Evolutionary conservation across 2,888 invertebrate species (phyloP).

Genomic region (Auanema sp.): DNA sequence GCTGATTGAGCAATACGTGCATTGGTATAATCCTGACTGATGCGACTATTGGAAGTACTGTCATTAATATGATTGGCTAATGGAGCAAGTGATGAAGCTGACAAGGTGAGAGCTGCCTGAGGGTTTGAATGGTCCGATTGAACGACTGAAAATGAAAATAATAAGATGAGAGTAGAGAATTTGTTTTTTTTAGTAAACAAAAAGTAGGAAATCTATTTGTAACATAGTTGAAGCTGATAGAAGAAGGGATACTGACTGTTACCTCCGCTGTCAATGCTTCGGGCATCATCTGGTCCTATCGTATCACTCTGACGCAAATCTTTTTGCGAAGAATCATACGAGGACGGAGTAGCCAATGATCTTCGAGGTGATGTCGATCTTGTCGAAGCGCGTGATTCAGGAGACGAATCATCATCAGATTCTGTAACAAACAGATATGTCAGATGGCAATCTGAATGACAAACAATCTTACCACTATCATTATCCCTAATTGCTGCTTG

Average conservation of each 20-base stretch:
- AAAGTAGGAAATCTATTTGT: not conserved
- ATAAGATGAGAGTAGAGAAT: not conserved
- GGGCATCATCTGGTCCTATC: conserved; percentile 29
- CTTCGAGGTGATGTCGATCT: conserved; percentile 43
- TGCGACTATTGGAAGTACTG: conserved; percentile 21
- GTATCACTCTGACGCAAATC: conserved; percentile 13
- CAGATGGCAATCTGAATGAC: not conserved
- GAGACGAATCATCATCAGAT: conserved; percentile 50
- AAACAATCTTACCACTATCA: conserved; percentile 29
- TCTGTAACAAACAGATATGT: not conserved
- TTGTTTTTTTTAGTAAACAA: not conserved
- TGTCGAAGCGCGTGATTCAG: conserved; percentile 53
- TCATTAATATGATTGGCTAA: conserved; percentile 13
- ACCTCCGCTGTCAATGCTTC: conserved; percentile 50
- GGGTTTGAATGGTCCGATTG: conserved; percentile 61
- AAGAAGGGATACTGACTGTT: conserved; percentile 24
- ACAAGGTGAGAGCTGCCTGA: conserved; percentile 31
- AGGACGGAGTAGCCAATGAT: conserved; percentile 53
- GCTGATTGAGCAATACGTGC: conserved; percentile 13
- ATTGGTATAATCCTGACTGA: conserved; percentile 23
- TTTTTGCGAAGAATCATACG: conserved; percentile 33
- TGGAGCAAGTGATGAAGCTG: conserved; percentile 41
- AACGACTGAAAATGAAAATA: conserved; percentile 49
- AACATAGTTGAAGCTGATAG: not conserved
- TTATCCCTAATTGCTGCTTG: conserved; percentile 17